Evolutionary conservation across 2,888 invertebrate species (phyloP).

Genomic region (Tiliacea citrago): DNA sequence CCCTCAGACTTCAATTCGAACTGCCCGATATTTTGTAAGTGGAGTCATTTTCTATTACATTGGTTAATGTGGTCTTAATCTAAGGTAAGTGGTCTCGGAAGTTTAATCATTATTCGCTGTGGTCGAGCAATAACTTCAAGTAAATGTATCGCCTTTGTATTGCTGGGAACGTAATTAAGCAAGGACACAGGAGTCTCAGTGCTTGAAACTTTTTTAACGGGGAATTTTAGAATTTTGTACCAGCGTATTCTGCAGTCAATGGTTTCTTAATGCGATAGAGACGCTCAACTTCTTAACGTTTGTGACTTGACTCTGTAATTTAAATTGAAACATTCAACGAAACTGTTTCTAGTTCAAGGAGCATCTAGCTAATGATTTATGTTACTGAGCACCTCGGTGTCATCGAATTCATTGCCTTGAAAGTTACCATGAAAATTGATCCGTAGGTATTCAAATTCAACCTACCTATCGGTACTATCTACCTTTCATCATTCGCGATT

Average conservation of each 20-base stretch:
- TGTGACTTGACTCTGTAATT: constrained; percentile 46
- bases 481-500: constrained; percentile 48
- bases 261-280: constrained; percentile 25
- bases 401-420: not conserved
- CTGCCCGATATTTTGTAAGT: constrained; percentile 46
- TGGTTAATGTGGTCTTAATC: constrained; percentile 33
- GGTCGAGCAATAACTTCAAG: constrained; percentile 37
- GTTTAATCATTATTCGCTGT: constrained; percentile 51
- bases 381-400: not conserved
- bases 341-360: constrained; percentile 24
- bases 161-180: constrained; percentile 31
- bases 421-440: constrained; percentile 7
- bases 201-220: constrained; percentile 15
- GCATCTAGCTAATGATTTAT: constrained; percentile 26
- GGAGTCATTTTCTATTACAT: constrained; percentile 51
- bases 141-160: constrained; percentile 44
- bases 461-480: not conserved
- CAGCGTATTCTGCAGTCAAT: constrained; percentile 21
- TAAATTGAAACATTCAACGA: constrained; percentile 30
- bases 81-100: constrained; percentile 38
- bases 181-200: constrained; percentile 3
- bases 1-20: constrained; percentile 11
- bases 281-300: constrained; percentile 14
- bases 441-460: constrained; percentile 18
- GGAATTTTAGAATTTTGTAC: constrained; percentile 18